Evolutionary conservation across 2,888 invertebrate species (phyloP).

Genomic region (Lasioglossum villosulum): DNA sequence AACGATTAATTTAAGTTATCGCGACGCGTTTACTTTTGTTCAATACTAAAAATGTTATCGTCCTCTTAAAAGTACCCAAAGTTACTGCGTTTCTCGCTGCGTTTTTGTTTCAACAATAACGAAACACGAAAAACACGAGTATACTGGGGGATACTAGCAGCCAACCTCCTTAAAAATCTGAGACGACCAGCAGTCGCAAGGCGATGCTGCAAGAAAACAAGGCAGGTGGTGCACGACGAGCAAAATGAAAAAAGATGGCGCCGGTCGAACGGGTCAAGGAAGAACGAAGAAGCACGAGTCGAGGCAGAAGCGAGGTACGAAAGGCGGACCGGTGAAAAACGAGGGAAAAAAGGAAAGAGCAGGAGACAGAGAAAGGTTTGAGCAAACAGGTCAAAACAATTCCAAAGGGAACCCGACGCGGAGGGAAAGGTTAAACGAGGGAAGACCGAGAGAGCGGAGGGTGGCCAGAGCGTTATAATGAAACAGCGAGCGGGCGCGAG

Average conservation of each 20-base stretch:
- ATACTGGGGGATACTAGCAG: background rate
- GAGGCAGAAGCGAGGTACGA: background rate
- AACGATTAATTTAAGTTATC: too few relatives aligned
- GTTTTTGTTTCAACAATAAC: background rate
- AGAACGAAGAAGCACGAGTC: conserved; percentile 4
- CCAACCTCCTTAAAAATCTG: background rate
- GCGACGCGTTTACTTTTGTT: too few relatives aligned
- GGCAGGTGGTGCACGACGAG: background rate
- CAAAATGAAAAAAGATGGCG: background rate
- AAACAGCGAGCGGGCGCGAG: conserved; percentile 43
- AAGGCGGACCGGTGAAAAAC: conserved; percentile 32
- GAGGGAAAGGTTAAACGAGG: conserved; percentile 17
- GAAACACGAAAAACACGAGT: background rate
- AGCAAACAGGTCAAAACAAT: conserved; percentile 48
- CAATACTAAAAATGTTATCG: too few relatives aligned
- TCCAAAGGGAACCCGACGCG: conserved; percentile 3
- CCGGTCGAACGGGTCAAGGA: conserved; percentile 43
- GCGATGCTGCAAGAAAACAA: background rate
- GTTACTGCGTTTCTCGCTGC: too few relatives aligned
- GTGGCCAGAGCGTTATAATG: conserved; percentile 46
- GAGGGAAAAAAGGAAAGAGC: background rate
- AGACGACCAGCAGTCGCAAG: background rate
- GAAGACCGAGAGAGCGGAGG: background rate
- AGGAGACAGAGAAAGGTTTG: background rate
- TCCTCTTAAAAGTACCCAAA: too few relatives aligned